These are phyloP conservation scores for Peromyscus eremicus DNA, from an alignment of 2,797 vertebrate genomes.

Conservation along the genomic window DNA sequence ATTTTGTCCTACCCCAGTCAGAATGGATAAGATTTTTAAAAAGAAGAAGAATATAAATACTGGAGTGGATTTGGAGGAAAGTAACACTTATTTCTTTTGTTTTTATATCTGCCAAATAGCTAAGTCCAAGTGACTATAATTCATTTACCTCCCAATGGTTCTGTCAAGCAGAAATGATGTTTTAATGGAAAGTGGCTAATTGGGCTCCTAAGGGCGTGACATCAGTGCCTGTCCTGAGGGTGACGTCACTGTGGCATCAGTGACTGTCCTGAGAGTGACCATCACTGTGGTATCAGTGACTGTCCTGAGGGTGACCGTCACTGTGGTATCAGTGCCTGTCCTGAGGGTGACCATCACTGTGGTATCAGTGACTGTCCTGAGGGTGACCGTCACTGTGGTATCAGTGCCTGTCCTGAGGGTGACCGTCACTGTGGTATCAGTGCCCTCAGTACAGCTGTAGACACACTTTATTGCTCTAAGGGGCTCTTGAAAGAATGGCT, in stretches of 20 bases:
- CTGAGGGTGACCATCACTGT: background rate
- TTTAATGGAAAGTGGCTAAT: background rate
- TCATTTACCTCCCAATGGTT: background rate
- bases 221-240: background rate
- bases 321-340: rapidly evolving
- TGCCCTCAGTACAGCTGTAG: background rate
- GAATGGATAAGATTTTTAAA: background rate
- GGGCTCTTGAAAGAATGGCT: background rate
- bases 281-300: rapidly evolving
- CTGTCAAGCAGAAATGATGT: constrained; percentile 15
- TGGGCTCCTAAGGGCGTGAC: background rate
- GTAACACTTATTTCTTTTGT: background rate
- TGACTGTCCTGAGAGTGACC: background rate
- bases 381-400: rapidly evolving
- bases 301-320: background rate
- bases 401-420: background rate
- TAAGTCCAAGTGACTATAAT: background rate
- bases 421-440: rapidly evolving
- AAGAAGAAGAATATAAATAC: background rate
- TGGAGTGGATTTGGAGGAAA: background rate
- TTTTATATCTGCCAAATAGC: constrained; percentile 44
- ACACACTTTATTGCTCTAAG: background rate
- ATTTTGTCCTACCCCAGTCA: background rate
- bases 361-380: background rate
- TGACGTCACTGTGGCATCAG: no score